Conservation (phyloP, 1,140 invertebrate genomes). For the Pogonognathellus flavescens region DNA sequence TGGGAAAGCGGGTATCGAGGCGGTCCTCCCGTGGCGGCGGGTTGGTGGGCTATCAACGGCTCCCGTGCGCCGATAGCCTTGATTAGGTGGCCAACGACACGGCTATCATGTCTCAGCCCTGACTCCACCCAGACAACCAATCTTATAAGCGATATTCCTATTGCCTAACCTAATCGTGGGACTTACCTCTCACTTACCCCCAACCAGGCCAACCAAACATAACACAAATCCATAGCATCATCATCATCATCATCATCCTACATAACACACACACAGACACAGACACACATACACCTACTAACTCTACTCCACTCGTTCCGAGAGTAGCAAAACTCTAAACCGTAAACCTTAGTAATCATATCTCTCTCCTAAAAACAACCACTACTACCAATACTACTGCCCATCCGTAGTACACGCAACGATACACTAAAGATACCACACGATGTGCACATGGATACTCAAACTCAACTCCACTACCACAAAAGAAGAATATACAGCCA, state of each 20-base stretch:
- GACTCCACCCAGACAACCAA: constrained; percentile 65
- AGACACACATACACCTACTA: not conserved
- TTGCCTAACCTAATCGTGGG: constrained; percentile 39
- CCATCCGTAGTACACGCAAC: too few species aligned
- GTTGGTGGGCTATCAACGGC: constrained; percentile 53
- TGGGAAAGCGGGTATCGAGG: constrained; percentile 62
- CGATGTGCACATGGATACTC: too few species aligned
- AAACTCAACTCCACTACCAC: too few species aligned
- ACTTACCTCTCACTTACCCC: constrained; percentile 47
- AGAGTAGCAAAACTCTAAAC: too few species aligned
- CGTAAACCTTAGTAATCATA: too few species aligned
- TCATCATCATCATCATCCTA: not conserved
- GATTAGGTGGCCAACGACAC: constrained; percentile 64
- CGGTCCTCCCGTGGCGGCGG: constrained; percentile 51
- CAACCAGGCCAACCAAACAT: not conserved
- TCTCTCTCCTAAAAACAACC: too few species aligned
- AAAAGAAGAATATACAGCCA: too few species aligned
- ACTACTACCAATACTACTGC: too few species aligned
- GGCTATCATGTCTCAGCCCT: constrained; percentile 59
- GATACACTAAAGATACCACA: too few species aligned
- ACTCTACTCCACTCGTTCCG: too few species aligned
- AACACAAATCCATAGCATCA: not conserved
- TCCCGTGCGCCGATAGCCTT: constrained; percentile 63
- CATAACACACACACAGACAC: not conserved
- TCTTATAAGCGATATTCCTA: constrained; percentile 59